These are phyloP conservation scores for Setipinna tenuifilis DNA, from an alignment of 2,797 vertebrate species.

Conservation along the genomic window DNA sequence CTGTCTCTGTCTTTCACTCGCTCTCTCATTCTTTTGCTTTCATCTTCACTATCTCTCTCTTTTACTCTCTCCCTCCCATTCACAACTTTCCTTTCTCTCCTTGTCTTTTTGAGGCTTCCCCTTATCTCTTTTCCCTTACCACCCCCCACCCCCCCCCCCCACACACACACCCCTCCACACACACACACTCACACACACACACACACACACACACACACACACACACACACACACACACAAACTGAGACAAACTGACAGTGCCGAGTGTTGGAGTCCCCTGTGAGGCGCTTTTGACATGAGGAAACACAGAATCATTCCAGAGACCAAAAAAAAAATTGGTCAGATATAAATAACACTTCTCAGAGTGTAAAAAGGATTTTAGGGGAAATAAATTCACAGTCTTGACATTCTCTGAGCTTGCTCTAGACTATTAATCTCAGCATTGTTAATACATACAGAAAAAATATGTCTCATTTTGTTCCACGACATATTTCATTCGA, in stretches of 20 bases:
- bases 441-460: not conserved
- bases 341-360: slow-evolving; percentile 12
- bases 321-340: slow-evolving; percentile 9
- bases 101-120: not conserved
- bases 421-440: not conserved
- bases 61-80: not conserved
- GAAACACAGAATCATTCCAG: not conserved
- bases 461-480: slow-evolving; percentile 1
- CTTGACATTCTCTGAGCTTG: not conserved
- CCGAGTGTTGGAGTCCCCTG: not conserved
- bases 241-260: not conserved
- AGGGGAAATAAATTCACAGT: not conserved
- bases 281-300: not conserved
- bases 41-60: not conserved
- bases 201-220: slow-evolving; percentile 22
- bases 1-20: not conserved
- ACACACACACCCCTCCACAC: too few relatives aligned
- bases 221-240: slow-evolving; percentile 7
- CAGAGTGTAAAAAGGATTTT: slow-evolving; percentile 2
- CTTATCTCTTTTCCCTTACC: too few relatives aligned
- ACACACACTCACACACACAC: slow-evolving; percentile 6
- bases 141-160: too few relatives aligned
- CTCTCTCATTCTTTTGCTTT: not conserved
- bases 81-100: not conserved
- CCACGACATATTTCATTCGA: not conserved